These are phyloP conservation scores for Magallana nippona DNA, from an alignment of 2,888 invertebrate genomes.

Conservation along the genomic window DNA sequence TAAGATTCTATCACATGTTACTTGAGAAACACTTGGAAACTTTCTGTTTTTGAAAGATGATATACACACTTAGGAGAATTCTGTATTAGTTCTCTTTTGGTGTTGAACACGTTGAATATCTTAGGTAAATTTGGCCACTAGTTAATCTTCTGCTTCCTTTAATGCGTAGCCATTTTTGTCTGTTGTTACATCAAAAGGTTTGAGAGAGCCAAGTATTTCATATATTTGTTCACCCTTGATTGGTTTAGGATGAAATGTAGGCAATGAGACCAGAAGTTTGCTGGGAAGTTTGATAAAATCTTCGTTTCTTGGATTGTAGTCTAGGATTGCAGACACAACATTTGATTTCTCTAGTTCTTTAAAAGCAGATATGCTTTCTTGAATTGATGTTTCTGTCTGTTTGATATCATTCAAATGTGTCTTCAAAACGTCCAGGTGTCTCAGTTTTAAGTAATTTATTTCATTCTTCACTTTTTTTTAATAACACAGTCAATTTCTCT, in stretches of 20 bases:
- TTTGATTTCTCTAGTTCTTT: neutral
- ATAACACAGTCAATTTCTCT: neutral
- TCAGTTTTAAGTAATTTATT: neutral
- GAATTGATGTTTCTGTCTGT: neutral
- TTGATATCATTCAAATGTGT: slow-evolving; percentile 17
- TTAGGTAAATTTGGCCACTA: no score
- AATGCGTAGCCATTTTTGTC: slow-evolving; percentile 1
- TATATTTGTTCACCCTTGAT: neutral
- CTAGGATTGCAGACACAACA: neutral
- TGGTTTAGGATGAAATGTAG: neutral
- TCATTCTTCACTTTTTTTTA: neutral
- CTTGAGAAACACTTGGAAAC: no score
- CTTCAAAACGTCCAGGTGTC: neutral
- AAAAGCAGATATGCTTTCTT: neutral
- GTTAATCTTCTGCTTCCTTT: neutral
- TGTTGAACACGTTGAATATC: no score
- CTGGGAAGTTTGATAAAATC: neutral
- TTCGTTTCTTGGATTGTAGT: neutral
- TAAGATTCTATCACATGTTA: no score
- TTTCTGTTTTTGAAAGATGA: no score
- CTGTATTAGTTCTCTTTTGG: no score
- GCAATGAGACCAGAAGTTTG: neutral
- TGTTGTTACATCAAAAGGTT: neutral
- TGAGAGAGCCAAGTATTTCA: neutral
- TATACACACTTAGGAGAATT: no score